Evolutionary conservation across 1,140 invertebrate species (phyloP).

Genomic region (Tetraneura akinire): DNA sequence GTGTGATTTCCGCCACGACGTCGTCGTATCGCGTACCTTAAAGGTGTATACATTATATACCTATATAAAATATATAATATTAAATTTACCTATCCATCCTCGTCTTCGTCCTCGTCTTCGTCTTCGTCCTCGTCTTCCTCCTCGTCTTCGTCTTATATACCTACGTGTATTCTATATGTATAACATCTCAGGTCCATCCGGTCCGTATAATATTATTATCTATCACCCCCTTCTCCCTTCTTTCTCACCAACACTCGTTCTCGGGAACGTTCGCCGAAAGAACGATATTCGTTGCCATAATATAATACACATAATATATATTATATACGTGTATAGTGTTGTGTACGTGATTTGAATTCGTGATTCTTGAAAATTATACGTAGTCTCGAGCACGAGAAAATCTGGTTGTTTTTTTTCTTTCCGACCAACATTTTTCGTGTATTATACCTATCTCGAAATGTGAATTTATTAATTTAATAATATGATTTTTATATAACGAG

Average conservation of each 20-base stretch:
- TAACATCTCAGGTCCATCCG: conserved; percentile 25
- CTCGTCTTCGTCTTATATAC: not conserved
- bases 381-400: not conserved
- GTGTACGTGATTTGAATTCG: conserved; percentile 29
- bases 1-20: conserved; percentile 22
- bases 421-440: no score
- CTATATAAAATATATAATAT: not conserved
- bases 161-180: no score
- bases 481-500: no score
- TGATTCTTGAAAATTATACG: conserved; percentile 7
- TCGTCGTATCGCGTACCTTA: not conserved
- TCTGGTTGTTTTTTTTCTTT: not conserved
- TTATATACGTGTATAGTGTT: not conserved
- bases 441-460: no score
- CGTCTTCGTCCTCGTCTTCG: not conserved
- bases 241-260: not conserved
- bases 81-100: not conserved
- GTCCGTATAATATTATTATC: no score
- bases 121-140: not conserved
- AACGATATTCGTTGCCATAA: not conserved
- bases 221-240: no score
- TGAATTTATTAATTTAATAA: no score
- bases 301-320: no score
- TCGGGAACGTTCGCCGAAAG: no score
- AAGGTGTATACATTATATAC: not conserved